Base-by-base conservation (phyloP, 2,888 invertebrate species). In the Ecliptopera silaceata region DNA sequence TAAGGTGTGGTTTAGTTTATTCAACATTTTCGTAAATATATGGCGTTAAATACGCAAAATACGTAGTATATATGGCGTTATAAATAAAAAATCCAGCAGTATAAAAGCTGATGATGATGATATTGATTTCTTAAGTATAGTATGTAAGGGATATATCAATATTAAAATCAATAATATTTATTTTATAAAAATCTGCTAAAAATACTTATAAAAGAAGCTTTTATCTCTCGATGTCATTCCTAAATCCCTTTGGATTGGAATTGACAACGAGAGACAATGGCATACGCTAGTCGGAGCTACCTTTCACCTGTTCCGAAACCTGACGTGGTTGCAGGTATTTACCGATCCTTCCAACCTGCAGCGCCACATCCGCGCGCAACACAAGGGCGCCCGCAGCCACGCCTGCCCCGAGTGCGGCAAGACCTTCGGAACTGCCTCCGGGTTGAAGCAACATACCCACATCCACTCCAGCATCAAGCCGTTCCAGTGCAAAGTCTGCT, bases 391-490 rank as follows among this genome's bases (percentile, higher is more conserved):
- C 43, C 94, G 99, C 78, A 96, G 97, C 80, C 99, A 99, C 94
- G 98, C 98, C 70, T 99, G 99, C 82, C 95, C 96, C 59, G 98
- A 99, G 92, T 99, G 99, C 92, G 99, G 99, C 66, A 99, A 99
- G 93, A 98, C 98, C 60, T 99, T 99, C 90, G 97, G 97, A 44
- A 98, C 99, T 34, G 97, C 98, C 59, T 98, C 98, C 66, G 99
- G 99, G 34, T 93, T 99, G 52, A 99, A 99, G 87, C 99, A 99
- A 86, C 99, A 99, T 91, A 98, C 98, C 29, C 99, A 99, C 91
- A 99, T 99, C 74, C 99, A 99, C 93, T 97, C 97, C 77, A 97
- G 97, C 79, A 96, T 98, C 68, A 99, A 99, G 87, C 99, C 99
- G 3, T 99, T 99, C 92, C 96, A 96, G 93, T 98, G 98, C 89